A percentile compares a stretch with the other conserved stretches of the same genome.
These are phyloP conservation scores for Petrocephalus sullivani DNA, from an alignment of 2,797 vertebrate species.

Conservation along the genomic window DNA sequence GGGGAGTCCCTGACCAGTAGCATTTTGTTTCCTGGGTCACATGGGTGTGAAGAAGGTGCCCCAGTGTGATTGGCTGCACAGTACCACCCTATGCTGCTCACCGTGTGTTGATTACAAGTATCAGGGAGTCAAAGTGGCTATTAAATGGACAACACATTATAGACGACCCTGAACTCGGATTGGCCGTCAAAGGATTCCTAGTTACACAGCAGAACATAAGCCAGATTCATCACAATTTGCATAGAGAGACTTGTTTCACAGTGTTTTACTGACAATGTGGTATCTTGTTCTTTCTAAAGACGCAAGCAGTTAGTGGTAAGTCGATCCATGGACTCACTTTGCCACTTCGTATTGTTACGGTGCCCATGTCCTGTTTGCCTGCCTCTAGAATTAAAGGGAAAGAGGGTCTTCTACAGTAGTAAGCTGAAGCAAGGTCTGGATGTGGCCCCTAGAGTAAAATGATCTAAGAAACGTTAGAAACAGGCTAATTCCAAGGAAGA, in stretches of 20 bases:
- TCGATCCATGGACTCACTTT: neutral
- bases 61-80: neutral
- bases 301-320: neutral
- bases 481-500: neutral
- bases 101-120: neutral
- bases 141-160: neutral
- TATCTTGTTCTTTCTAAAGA: neutral
- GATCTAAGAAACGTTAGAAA: neutral
- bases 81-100: neutral
- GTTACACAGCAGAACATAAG: neutral
- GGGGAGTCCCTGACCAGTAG: neutral
- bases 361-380: neutral
- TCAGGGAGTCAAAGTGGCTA: neutral
- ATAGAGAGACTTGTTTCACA: neutral
- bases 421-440: neutral
- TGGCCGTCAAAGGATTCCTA: neutral
- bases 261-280: neutral
- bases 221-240: constrained; percentile 11
- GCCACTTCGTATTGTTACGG: neutral
- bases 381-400: neutral
- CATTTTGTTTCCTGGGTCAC: neutral
- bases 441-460: neutral
- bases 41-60: neutral
- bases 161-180: neutral
- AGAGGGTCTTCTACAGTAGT: neutral